Evolutionary conservation across 2,888 invertebrate genomes (phyloP), one percentile per base, ranked within the genome.

Genomic region (Lymantria dispar): DNA sequence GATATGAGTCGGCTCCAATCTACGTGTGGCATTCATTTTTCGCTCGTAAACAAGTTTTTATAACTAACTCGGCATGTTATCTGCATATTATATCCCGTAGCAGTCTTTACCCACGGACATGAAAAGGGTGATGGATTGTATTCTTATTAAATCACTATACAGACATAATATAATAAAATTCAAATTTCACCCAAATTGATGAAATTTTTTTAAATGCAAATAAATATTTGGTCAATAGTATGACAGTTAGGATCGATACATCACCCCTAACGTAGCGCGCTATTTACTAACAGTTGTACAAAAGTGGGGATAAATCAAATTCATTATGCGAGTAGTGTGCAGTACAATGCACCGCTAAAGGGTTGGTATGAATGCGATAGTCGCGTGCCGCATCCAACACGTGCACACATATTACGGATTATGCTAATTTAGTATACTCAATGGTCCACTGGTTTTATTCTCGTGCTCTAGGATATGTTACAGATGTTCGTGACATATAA

Each of bases 351-450:
- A 50, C 54, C 60, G 68, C 62, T 65, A 78, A 78, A 78, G 80
- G 80, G 80, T 78, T 76, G 72, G 49, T 65, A 62, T 71, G 69
- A 73, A 73, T 54, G 52, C 45, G 39, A 12, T 31, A 46, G 70
- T 62, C 79, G 78, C 79, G 80, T 79, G 80, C 73, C 58, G 55
- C 52, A 47, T 36, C 52, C 47, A 58, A 69, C 80, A 78, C 80
- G 79, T 78, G 80, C 68, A 62, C 63, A 65, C 70, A 62, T 56
- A 65, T 52, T 59, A 55, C 41, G 71, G 77, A 80, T 81, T 81
- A 81, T 81, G 81, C 75, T 74, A 81, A 82, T 80, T 64, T 62
- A 50, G 58, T 70, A 60, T 64, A 63, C 62, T 59, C 60, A 49
- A 69, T 56, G 70, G 65, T 68, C 64, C 66, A 64, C 53, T 61